A percentile compares a stretch with the other conserved stretches of the same genome.
These are phyloP conservation scores for Marronus borbonicus DNA, from an alignment of 2,888 invertebrate species.

Conservation along the genomic window DNA sequence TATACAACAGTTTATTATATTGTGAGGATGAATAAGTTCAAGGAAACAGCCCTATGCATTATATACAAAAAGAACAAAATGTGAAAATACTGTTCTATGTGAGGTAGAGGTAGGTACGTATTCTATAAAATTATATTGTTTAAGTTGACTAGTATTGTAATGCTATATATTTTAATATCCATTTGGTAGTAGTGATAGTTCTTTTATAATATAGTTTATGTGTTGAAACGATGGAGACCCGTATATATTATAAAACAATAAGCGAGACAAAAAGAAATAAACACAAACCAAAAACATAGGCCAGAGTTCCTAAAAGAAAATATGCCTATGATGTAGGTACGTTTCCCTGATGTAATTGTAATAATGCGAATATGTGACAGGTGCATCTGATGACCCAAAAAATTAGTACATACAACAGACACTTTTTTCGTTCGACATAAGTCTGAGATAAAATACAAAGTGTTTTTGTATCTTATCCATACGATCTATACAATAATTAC, in stretches of 20 bases:
- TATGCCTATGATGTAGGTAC: conserved; percentile 1
- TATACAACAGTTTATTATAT: conserved; percentile 39
- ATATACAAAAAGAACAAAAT: conserved; percentile 42
- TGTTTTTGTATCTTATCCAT: conserved; percentile 12
- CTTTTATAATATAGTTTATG: conserved; percentile 32
- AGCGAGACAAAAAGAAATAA: conserved; percentile 45
- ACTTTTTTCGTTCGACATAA: conserved; percentile 10
- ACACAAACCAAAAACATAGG: conserved; percentile 25
- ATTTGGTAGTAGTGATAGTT: conserved; percentile 59
- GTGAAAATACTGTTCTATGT: conserved; percentile 63
- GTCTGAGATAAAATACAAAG: conserved; percentile 27
- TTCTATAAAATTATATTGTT: conserved; percentile 50
- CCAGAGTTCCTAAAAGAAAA: conserved; percentile 50
- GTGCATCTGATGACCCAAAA: conserved; percentile 46
- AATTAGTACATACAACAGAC: conserved; percentile 19
- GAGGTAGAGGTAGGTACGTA: conserved; percentile 61
- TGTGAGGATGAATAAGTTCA: conserved; percentile 36
- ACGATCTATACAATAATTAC: conserved; percentile 58
- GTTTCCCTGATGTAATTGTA: conserved; percentile 26
- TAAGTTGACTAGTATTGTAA: conserved; percentile 57
- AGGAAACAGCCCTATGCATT: conserved; percentile 42
- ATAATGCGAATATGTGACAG: conserved; percentile 23
- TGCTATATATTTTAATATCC: conserved; percentile 60
- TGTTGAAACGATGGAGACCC: conserved; percentile 38
- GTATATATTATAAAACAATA: conserved; percentile 57